Base-by-base conservation (phyloP, 2,888 invertebrate species). In the Hymenopus coronatus region DNA sequence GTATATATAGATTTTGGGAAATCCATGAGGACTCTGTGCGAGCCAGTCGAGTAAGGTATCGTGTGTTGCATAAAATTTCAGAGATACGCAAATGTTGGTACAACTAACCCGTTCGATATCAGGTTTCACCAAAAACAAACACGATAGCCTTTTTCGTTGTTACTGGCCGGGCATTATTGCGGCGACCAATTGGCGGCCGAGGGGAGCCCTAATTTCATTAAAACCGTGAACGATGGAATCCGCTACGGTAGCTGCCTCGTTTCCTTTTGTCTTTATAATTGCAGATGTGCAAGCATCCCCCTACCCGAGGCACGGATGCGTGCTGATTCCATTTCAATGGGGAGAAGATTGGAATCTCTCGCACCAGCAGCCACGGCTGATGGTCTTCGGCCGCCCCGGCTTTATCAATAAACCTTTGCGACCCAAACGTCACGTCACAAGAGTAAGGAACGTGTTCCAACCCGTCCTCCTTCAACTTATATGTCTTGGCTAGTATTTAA, bases 301-400 rank as follows among this genome's bases (percentile, higher is more conserved):
- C 86, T 25, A 3, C 81, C 25, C 33, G 82, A 84, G 54, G 83
- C 83, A 89, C 82, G 89, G 89, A 88, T 86, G 89, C 89, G 88
- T 89, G 88, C 82, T 89, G 89, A 88, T 88, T 88, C 88, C 88
- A 88, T 88, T 89, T 87, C 84, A 87, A 88, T 87, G 88, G 87
- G 28, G 84, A 90, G 90, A 87, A 90, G 89, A 90, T 90, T 90
- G 90, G 88, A 87, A 89, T 89, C 90, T 88, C 83, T 87, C 88
- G 90, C 87, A 88, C 88, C 90, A 90, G 84, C 88, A 90, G 84
- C 82, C 88, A 82, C 28, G 40, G 27, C 84, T 70, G 81, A 83
- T 33, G 87, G 40, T 27, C 54, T 27, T 33, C 20, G 7, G 54
- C 54, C 54, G 33, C 33, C n/a, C 33, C 40, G 54, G 25, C 54